Base-by-base conservation (phyloP, 2,797 vertebrate species). In the Labeo calbasu region DNA sequence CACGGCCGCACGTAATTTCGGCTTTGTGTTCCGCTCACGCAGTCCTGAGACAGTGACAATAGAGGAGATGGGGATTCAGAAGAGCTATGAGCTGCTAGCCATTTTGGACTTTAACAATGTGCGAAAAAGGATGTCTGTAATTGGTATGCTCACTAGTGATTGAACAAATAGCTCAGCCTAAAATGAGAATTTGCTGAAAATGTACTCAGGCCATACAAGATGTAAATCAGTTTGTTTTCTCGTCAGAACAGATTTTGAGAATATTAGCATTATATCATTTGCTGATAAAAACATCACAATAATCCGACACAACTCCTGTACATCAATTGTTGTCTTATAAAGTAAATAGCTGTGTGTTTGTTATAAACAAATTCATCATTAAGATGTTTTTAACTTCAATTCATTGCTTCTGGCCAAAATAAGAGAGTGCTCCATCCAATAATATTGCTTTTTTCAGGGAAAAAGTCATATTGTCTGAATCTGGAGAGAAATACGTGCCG, bases 111-210 rank as follows among this genome's bases (percentile, higher is more conserved):
- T 99, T 91, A 96, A 94, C 94, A 98, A 96, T 0, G 95, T 97
- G 79, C 96, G 97, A 90, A 99, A 99, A 89, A 95, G 98, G 91
- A 99, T 99, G 98, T 99, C 98, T 5, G 97, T 99, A 86, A 97
- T 99, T 66, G 97, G 97, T 99, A n/a, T 2, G 19, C 40, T 12
- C 25, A 21, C 50, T 17, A 1, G 3, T 65, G 25, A 8, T 28
- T 63, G 14, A 32, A 25, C 25, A 9, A 32, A 65, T 14, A 65
- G 61, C 17, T 65, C 4, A 32, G 25, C 14, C 14, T 17, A 3
- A 59, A 63, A 28, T 28, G 1, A 15, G 2, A 17, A 65, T 65
- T 9, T 17, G 2, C 14, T 32, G 61, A 65, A 63, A 65, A 65
- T 25, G 25, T 9, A 32, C 61, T 65, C 25, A 65, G 25, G 14